These are phyloP conservation scores for Chelonus insularis DNA, from an alignment of 1,140 invertebrate genomes.

Conservation along the genomic window DNA sequence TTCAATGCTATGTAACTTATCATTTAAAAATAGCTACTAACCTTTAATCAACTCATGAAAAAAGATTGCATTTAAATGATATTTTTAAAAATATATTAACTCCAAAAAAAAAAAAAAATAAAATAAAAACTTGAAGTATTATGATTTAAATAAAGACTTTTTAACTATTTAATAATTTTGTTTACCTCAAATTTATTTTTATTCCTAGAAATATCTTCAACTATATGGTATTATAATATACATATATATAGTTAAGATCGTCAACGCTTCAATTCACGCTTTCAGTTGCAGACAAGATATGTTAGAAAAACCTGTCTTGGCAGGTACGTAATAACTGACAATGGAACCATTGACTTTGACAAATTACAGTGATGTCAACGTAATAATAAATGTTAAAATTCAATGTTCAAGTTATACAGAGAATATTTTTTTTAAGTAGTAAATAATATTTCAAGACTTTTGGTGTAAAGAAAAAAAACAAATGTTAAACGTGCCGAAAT, in stretches of 20 bases:
- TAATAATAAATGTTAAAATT: not conserved
- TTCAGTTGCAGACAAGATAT: not conserved
- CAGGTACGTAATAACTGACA: conserved; percentile 7
- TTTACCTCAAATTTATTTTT: conserved; percentile 28
- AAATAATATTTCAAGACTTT: not conserved
- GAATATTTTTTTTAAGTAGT: not conserved
- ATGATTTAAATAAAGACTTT: too few species aligned
- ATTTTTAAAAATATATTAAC: too few species aligned
- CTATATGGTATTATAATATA: not conserved
- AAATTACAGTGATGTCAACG: not conserved
- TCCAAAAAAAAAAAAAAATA: too few species aligned
- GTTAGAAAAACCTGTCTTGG: not conserved
- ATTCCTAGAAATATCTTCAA: too few species aligned
- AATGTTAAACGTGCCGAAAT: not conserved
- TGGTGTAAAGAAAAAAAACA: not conserved
- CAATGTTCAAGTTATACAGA: not conserved
- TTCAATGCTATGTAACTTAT: too few species aligned
- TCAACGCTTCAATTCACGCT: conserved; percentile 1
- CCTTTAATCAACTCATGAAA: too few species aligned
- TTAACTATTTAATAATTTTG: too few species aligned
- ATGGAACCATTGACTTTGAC: conserved; percentile 8
- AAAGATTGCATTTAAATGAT: too few species aligned
- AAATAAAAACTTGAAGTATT: too few species aligned
- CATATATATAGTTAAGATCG: not conserved
- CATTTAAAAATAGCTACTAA: not conserved